Conservation (phyloP, 53 echinoderm and acorn worm genomes). For the Hippasteria phrygiana region DNA sequence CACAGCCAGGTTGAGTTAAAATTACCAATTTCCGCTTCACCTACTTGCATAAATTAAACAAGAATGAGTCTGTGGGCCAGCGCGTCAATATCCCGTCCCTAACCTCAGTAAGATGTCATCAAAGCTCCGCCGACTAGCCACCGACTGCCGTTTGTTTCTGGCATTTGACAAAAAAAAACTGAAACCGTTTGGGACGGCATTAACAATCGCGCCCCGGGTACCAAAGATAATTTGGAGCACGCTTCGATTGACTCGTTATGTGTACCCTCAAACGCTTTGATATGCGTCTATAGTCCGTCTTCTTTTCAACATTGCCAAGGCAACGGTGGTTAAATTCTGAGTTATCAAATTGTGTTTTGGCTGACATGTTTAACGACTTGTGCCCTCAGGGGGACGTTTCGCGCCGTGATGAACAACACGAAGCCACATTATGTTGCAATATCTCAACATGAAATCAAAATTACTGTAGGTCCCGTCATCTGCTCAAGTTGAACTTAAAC, state of each 20-base stretch:
- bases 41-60: constrained; percentile 22
- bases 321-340: constrained; percentile 30
- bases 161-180: not conserved
- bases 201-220: constrained; percentile 1
- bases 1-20: not conserved
- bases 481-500: not conserved
- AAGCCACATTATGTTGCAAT: not conserved
- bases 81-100: not conserved
- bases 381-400: not conserved
- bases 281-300: constrained; percentile 15
- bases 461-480: not conserved
- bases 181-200: constrained; percentile 24
- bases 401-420: not conserved
- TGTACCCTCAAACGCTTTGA: not conserved
- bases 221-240: constrained; percentile 30
- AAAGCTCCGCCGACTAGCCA: not conserved
- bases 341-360: constrained; percentile 25
- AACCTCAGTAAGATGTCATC: not conserved
- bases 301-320: not conserved
- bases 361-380: constrained; percentile 20
- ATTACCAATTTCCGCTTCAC: constrained; percentile 7
- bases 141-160: not conserved
- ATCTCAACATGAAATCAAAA: not conserved
- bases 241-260: constrained; percentile 12
- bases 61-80: not conserved